Conservation (phyloP, 2,888 invertebrate genomes). For the Melolontha melolontha region DNA sequence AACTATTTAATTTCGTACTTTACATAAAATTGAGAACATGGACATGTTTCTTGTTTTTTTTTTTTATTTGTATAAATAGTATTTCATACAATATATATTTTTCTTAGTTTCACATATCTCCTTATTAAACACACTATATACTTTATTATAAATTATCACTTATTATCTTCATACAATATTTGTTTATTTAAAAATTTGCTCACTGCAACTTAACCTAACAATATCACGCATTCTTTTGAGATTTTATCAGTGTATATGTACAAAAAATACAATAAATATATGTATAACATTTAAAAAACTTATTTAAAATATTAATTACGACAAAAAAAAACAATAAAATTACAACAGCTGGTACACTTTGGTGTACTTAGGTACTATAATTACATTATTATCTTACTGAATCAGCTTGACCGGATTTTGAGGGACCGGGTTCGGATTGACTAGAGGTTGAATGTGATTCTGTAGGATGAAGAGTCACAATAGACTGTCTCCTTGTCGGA, state of each 20-base stretch:
- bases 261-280: constrained; percentile 54
- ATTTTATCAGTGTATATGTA: constrained; percentile 47
- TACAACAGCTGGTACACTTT: constrained; percentile 49
- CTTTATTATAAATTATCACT: constrained; percentile 58
- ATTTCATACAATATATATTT: constrained; percentile 54
- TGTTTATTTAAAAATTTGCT: constrained; percentile 20
- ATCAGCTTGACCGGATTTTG: constrained; percentile 48
- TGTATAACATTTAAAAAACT: constrained; percentile 51
- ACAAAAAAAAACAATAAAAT: constrained; percentile 49
- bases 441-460: constrained; percentile 56
- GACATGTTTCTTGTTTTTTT: constrained; percentile 53
- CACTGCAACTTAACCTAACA: constrained; percentile 43
- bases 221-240: constrained; percentile 48
- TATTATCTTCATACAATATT: constrained; percentile 45
- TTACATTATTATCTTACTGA: constrained; percentile 54
- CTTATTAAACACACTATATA: constrained; percentile 52
- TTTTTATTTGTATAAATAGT: constrained; percentile 58
- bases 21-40: constrained; percentile 52
- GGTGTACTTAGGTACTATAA: constrained; percentile 37
- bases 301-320: constrained; percentile 6
- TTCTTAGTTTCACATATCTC: constrained; percentile 50
- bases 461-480: constrained; percentile 63
- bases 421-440: constrained; percentile 55
- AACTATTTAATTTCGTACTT: constrained; percentile 56
- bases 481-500: constrained; percentile 60